phyloP scores from a whole-genome alignment of 2,888 invertebrate genomes.

The Scelioninae gen. 2 region DNA sequence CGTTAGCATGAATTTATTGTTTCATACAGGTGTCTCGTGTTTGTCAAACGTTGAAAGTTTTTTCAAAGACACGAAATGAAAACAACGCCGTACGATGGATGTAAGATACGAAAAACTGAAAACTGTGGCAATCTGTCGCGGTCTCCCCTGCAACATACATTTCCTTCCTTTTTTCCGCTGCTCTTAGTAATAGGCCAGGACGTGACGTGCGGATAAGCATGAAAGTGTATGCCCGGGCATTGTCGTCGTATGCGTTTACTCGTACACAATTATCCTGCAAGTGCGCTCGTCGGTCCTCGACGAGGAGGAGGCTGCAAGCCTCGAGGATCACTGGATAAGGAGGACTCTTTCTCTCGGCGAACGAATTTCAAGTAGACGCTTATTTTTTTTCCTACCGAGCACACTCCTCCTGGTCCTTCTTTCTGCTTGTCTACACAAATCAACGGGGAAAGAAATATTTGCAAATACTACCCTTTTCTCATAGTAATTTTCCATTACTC shows the following conservation, averaged over 20 bases:
- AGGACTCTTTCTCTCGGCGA: constrained; percentile 55
- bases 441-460: constrained; percentile 49
- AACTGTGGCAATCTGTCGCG: constrained; percentile 29
- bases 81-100: neutral
- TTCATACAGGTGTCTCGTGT: no score
- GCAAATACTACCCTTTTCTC: constrained; percentile 30
- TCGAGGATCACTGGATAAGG: constrained; percentile 52
- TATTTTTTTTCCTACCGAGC: constrained; percentile 51
- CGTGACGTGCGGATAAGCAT: constrained; percentile 51
- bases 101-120: constrained; percentile 17
- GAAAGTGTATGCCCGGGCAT: constrained; percentile 32
- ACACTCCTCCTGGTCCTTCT: constrained; percentile 45
- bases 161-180: constrained; percentile 57
- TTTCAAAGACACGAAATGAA: neutral
- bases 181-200: constrained; percentile 66
- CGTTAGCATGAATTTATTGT: no score
- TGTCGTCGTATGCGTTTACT: constrained; percentile 61
- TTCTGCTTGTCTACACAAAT: constrained; percentile 50
- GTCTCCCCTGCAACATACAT: constrained; percentile 25
- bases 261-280: constrained; percentile 69
- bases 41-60: no score
- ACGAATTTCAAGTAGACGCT: constrained; percentile 54
- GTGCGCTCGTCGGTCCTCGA: constrained; percentile 61
- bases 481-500: constrained; percentile 21
- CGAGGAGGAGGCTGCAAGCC: constrained; percentile 51